These are phyloP conservation scores for Callospermophilus lateralis DNA, from an alignment of 2,113 vertebrate species.

Conservation along the genomic window DNA sequence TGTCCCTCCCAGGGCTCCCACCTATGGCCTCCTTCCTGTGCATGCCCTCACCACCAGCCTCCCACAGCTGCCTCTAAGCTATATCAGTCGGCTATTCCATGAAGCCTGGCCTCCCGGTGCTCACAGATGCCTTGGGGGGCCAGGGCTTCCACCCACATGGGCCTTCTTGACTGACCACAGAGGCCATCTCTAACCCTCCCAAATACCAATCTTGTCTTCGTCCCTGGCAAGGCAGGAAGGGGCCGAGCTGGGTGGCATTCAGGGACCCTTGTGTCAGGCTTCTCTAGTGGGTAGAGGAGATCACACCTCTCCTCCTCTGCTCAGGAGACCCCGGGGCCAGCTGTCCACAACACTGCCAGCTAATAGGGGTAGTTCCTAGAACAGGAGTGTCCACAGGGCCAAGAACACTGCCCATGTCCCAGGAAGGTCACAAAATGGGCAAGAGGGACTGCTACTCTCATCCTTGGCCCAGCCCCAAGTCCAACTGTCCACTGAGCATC, in stretches of 20 bases:
- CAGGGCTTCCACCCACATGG: not conserved
- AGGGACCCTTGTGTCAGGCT: fast-evolving
- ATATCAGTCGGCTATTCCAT: no score
- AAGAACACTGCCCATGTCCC: no score
- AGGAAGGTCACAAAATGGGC: not conserved
- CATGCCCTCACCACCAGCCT: fast-evolving
- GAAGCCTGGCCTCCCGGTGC: not conserved
- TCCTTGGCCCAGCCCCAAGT: not conserved
- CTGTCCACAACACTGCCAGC: not conserved
- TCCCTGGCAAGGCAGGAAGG: not conserved
- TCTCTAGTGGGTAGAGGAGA: not conserved
- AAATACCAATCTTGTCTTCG: no score
- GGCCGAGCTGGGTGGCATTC: fast-evolving
- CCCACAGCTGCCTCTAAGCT: fast-evolving
- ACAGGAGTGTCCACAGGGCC: not conserved
- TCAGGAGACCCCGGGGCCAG: not conserved
- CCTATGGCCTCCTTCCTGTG: fast-evolving
- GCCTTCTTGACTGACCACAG: no score
- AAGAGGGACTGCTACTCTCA: no score
- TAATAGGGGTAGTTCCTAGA: fast-evolving
- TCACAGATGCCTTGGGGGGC: not conserved
- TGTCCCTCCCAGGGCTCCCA: not conserved
- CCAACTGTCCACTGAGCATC: not conserved
- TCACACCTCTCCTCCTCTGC: not conserved
- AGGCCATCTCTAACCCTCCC: not conserved